Evolutionary conservation across 2,797 vertebrate species (phyloP), one percentile per base, ranked within the genome.

Genomic region (Enteromius radiatus): DNA sequence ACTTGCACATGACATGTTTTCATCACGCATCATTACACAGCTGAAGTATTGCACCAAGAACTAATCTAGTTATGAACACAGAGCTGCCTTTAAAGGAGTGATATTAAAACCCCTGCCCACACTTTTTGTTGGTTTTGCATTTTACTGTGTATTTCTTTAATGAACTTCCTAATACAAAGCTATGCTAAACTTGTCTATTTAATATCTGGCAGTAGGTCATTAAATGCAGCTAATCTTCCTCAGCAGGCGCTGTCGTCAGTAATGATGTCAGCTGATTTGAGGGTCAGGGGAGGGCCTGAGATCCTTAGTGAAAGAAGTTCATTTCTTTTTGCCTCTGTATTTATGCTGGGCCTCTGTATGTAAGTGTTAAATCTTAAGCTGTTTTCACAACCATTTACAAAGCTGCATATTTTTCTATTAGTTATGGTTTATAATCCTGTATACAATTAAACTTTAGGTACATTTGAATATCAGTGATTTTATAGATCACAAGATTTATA

Each of bases 161-260:
- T 31, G 1, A 63, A 63, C 15, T 63, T 63, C 26, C 26, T 7
- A 17, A 26, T 8, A 17, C 6, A 31, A 31, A 17, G 5, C 6
- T 47, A 26, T 71, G 19, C 28, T 54, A 31, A 33, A 74, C 4
- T 17, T 56, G 2, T 15, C 54, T 63, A 43, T 73, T 75, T 17
- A 64, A 68, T 77, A 59, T 84, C 14, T 80, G 85, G 76, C 71
- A 49, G 11, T 4, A 23, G 5, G 5, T 64, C 68, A 82, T 68
- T 61, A 49, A 52, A 54, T 52, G 54, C 70, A 78, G 86, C 45
- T 87, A 80, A 85, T 85, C 75, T 21, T 74, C 33, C 36, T 38
- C 56, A 84, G 64, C 38, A 19, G 78, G 41, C 26, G 0, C 54
- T 78, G 43, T 64, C 47, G 19, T 80, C 64, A 82, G 41, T 31